Evolutionary conservation across 2,797 vertebrate species (phyloP).

Genomic region (Tokudaia muenninki): DNA sequence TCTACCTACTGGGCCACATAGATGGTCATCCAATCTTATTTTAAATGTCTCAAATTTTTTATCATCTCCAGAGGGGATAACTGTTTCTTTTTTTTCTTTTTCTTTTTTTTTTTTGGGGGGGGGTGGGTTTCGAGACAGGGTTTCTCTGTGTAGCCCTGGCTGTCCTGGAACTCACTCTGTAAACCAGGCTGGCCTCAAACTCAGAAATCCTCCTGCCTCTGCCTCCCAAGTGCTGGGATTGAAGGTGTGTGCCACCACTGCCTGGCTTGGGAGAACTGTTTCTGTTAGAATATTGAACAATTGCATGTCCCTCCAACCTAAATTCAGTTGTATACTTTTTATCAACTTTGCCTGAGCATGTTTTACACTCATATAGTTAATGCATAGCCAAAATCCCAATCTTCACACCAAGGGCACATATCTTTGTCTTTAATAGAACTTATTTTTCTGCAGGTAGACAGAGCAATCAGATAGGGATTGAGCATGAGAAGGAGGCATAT

Average conservation of each 20-base stretch:
- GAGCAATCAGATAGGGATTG: not conserved
- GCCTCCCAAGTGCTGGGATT: no score
- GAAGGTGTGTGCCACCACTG: no score
- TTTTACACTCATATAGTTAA: not conserved
- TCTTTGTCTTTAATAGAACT: not conserved
- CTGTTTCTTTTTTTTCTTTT: no score
- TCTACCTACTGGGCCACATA: not conserved
- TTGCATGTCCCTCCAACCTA: not conserved
- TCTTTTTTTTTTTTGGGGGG: no score
- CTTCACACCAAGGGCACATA: not conserved
- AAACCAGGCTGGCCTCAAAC: no score
- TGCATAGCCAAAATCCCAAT: not conserved
- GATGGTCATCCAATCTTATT: not conserved
- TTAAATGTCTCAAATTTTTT: constrained; percentile 41
- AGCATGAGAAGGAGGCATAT: not conserved
- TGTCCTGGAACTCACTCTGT: no score
- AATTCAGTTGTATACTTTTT: not conserved
- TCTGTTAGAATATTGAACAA: constrained; percentile 23
- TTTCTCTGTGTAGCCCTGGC: no score
- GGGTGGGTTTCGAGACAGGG: no score
- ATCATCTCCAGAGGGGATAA: not conserved
- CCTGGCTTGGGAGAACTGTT: not conserved
- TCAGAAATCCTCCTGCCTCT: no score
- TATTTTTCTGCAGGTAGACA: not conserved
- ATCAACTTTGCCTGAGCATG: not conserved